Conservation (phyloP, 2,888 invertebrate species). For the Pterobdella sp. region DNA sequence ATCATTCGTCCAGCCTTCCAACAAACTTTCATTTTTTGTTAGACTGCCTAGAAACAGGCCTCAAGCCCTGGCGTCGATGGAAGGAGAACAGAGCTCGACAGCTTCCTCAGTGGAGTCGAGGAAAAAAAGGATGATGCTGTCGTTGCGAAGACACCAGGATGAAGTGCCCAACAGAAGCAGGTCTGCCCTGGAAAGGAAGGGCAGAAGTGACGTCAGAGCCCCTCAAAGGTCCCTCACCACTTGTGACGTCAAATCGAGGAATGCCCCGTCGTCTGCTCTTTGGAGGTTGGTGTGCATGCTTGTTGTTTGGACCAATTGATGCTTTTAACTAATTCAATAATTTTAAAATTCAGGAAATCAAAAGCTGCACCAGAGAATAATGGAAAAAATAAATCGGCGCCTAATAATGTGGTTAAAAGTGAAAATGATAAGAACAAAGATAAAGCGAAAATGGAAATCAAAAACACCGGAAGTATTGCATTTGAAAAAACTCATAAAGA, state of each 20-base stretch:
- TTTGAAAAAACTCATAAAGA: background rate
- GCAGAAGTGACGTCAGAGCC: background rate
- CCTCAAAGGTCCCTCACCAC: too few relatives aligned
- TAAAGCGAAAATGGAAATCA: background rate
- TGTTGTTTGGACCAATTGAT: too few relatives aligned
- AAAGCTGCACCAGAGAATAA: background rate
- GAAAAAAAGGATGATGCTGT: background rate
- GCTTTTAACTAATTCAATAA: too few relatives aligned
- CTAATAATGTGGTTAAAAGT: conserved; percentile 3
- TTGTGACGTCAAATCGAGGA: too few relatives aligned
- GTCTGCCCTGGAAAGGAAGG: conserved; percentile 22
- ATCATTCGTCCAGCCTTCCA: background rate
- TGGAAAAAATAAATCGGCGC: background rate
- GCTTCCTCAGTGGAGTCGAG: background rate
- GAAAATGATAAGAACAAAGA: background rate
- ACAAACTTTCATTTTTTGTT: background rate
- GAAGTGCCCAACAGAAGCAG: conserved; percentile 13
- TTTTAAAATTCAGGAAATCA: too few relatives aligned
- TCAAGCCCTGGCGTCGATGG: background rate
- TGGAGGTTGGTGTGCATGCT: background rate
- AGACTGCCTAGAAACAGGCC: too few relatives aligned
- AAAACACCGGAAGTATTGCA: background rate
- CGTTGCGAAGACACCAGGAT: background rate
- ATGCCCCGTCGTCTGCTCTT: background rate
- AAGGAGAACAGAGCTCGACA: background rate